Percentiles rank a stretch among this genome's conserved stretches.
These are phyloP conservation scores for Cremastobaeus sp. DNA, from an alignment of 2,888 invertebrate species.

Conservation along the genomic window DNA sequence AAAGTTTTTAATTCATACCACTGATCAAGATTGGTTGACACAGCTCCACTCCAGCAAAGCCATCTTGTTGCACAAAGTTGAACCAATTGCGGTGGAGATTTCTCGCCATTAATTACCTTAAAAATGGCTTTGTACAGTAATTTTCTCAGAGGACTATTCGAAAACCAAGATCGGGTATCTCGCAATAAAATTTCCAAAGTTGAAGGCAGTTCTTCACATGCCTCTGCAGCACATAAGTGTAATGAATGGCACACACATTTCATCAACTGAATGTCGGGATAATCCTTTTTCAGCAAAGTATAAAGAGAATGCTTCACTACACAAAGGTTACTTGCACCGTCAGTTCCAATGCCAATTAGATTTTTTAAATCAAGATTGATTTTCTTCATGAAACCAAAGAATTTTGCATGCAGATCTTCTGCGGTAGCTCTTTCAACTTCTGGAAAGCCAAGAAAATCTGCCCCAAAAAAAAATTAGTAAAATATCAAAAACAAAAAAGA, in stretches of 20 bases:
- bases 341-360: constrained; percentile 63
- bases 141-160: constrained; percentile 49
- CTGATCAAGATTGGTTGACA: constrained; percentile 61
- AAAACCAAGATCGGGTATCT: constrained; percentile 62
- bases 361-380: constrained; percentile 42
- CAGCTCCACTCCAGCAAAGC: constrained; percentile 63
- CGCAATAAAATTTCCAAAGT: constrained; percentile 56
- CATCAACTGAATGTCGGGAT: constrained; percentile 59
- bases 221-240: constrained; percentile 23
- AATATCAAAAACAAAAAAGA: too few species aligned
- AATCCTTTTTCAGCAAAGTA: constrained; percentile 57
- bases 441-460: constrained; percentile 54
- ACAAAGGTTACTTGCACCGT: constrained; percentile 64
- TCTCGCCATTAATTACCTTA: constrained; percentile 33
- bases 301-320: constrained; percentile 62
- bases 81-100: constrained; percentile 19
- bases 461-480: too few species aligned
- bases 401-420: constrained; percentile 17
- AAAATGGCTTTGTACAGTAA: constrained; percentile 31
- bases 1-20: constrained; percentile 63
- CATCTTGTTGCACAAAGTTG: constrained; percentile 47
- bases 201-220: constrained; percentile 58
- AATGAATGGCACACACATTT: constrained; percentile 62
- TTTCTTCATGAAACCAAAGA: constrained; percentile 13
- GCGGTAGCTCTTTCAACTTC: constrained; percentile 9